These are phyloP conservation scores for Hemiscyllium ocellatum DNA, from an alignment of 2,113 vertebrate species.

Conservation along the genomic window DNA sequence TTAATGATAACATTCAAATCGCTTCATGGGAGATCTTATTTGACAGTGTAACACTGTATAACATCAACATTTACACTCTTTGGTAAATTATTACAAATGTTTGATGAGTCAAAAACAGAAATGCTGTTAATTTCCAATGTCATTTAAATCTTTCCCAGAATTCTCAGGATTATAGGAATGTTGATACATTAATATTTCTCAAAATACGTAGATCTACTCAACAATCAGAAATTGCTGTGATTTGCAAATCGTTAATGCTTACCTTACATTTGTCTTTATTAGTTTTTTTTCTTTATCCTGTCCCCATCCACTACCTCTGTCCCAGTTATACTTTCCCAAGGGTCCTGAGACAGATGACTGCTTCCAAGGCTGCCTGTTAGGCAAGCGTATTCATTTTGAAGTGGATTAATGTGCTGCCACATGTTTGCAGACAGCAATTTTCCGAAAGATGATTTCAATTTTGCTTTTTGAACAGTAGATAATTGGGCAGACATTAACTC, in stretches of 20 bases:
- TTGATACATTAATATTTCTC: background rate
- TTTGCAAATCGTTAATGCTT: background rate
- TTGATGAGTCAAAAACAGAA: background rate
- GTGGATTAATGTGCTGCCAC: background rate
- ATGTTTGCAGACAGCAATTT: background rate
- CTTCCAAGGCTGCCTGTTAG: background rate
- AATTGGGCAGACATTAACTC: background rate
- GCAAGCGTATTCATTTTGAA: background rate
- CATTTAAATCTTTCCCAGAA: background rate
- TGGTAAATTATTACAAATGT: background rate
- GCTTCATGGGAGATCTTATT: background rate
- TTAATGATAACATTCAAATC: background rate
- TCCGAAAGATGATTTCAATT: constrained; percentile 7
- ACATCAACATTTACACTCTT: background rate
- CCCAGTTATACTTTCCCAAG: background rate
- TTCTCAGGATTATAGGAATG: background rate
- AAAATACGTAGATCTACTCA: background rate
- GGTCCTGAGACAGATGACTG: background rate
- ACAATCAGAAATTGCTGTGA: background rate
- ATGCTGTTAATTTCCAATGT: background rate
- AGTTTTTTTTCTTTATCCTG: background rate
- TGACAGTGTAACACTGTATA: background rate
- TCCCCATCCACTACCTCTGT: background rate
- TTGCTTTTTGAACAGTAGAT: background rate
- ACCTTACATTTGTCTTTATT: background rate